Evolutionary conservation across 30 jellyfish, hydroid and myxozoan genomes (phyloP).

Genomic region (Sanderia malayensis): DNA sequence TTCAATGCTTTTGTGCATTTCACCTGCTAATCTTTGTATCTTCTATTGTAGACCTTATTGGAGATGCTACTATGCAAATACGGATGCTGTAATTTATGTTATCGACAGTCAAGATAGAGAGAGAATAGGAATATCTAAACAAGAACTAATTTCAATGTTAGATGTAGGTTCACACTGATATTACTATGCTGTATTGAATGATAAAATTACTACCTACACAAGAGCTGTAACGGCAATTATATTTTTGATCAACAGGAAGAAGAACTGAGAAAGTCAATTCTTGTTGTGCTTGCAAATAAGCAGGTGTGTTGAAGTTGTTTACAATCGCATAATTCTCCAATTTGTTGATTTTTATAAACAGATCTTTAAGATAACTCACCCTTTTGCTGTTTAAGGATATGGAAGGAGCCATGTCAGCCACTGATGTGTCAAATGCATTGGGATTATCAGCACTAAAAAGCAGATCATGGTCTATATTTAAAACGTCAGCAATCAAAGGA

Average conservation of each 20-base stretch:
- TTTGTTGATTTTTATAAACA: too few species aligned
- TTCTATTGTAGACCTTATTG: constrained; percentile 65
- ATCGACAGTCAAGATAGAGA: constrained; percentile 99
- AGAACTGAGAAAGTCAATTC: constrained; percentile 82
- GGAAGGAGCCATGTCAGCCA: constrained; percentile 99
- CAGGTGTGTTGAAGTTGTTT: constrained; percentile 55
- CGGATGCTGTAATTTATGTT: constrained; percentile 96
- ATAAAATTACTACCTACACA: too few species aligned
- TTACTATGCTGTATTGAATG: too few species aligned
- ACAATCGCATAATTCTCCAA: too few species aligned
- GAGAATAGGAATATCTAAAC: constrained; percentile 95
- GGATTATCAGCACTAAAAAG: constrained; percentile 93
- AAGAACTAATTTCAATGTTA: constrained; percentile 93
- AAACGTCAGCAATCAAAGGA: constrained; percentile 96
- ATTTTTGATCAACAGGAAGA: constrained; percentile 69
- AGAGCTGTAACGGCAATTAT: too few species aligned
- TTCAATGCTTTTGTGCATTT: too few species aligned
- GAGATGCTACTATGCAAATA: constrained; percentile 95
- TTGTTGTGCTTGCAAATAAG: constrained; percentile 92
- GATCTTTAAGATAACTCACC: too few species aligned
- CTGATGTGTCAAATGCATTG: constrained; percentile 95
- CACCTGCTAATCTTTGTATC: too few species aligned
- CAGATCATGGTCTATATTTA: constrained; percentile 96
- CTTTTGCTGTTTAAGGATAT: constrained; percentile 73
- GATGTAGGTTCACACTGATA: too few species aligned